Evolutionary conservation across 2,113 vertebrate genomes (phyloP), one percentile per base, ranked within the genome.

Genomic region (Petrocephalus zakoni): DNA sequence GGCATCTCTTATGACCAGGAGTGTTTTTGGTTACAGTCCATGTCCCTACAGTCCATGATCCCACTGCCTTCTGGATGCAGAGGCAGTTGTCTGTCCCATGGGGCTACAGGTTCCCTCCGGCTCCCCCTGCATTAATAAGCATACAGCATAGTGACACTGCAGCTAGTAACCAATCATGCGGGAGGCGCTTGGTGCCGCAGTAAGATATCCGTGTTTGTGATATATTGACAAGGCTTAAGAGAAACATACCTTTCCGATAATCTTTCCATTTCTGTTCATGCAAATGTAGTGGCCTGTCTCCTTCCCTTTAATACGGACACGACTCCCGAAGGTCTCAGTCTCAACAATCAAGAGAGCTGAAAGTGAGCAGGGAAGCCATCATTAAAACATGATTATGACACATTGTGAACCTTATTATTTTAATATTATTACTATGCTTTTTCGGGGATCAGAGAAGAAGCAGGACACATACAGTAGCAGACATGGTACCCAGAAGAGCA

Each of bases 311-410:
- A 96, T 96, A 94, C 96, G 95, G 93, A 96, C 94, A 92, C 96
- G 96, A 94, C 96, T 96, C 89, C 96, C 96, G 89, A 96, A 96
- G 92, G 96, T 96, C 90, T 96, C 96, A 19, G 95, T 95, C 93
- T 96, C 96, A 94, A 96, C 95, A 94, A 96, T 95, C 84, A 96
- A 96, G 93, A 96, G 95, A 95, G 96, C 96, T 96, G 93, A 94
- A 96, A 93, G 94, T 94, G 94, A 94, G 90, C 37, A n/a, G 8
- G 49, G 17, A 78, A 42, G 5, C 37, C 17, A 17, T 42, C 72
- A 15, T 42, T 78, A 17, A 75, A 17, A 34, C 29, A 75, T 13
- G 68, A 13, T 72, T 34, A 72, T 17, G 13, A 34, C 5, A 17
- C 68, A 72, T 7, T 25, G 34, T 15, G 34, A 37, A 37, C 13